phyloP scores from a whole-genome alignment of 2,113 vertebrate species.

The Bombycilla garrulus region DNA sequence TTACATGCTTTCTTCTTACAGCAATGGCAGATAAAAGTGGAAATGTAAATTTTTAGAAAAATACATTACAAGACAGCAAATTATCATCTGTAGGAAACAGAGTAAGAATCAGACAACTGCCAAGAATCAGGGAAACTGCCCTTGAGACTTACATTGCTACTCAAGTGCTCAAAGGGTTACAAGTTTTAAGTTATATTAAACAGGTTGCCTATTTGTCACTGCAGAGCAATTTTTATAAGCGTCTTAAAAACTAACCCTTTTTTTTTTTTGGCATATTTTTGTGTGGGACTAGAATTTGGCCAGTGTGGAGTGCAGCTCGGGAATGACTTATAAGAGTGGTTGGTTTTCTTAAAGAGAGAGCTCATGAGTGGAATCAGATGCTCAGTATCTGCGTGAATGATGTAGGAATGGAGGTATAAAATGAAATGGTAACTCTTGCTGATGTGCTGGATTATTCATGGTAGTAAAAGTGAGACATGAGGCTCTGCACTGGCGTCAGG shows the following conservation, averaged over 20 bases:
- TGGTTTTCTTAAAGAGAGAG: background rate
- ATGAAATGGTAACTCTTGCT: background rate
- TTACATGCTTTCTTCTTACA: background rate
- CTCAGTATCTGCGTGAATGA: background rate
- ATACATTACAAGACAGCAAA: background rate
- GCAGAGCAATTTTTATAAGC: background rate
- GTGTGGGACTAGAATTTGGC: background rate
- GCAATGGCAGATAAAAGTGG: background rate
- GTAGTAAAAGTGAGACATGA: background rate
- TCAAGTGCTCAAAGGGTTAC: background rate
- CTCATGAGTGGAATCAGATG: background rate
- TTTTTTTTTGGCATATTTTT: background rate
- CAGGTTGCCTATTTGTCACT: background rate
- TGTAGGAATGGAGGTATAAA: background rate
- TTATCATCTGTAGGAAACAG: background rate
- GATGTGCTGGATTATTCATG: background rate
- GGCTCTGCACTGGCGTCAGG: fast-evolving
- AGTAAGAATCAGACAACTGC: background rate
- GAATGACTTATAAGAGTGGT: background rate
- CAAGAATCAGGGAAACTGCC: background rate
- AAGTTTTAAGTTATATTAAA: background rate
- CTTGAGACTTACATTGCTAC: background rate
- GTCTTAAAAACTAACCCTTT: background rate
- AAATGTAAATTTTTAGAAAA: background rate
- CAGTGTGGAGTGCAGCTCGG: background rate